phyloP scores from a whole-genome alignment of 2,113 vertebrate species.

The Clarias gariepinus region DNA sequence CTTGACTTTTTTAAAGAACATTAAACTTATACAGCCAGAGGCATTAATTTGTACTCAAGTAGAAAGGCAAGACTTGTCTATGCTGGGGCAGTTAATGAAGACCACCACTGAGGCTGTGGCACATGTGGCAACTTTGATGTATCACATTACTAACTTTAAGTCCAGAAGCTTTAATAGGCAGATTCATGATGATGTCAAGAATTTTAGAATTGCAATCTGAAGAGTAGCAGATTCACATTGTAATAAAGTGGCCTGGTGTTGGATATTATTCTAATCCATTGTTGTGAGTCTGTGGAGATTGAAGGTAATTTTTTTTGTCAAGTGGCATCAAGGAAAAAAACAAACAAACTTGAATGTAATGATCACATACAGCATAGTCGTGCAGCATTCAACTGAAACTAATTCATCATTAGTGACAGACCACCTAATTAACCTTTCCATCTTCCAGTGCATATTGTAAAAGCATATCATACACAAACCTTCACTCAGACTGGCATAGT shows the following conservation, averaged over 20 bases:
- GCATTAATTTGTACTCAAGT: constrained; percentile 29
- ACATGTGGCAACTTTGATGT: constrained; percentile 12
- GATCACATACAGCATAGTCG: background rate
- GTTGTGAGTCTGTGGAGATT: background rate
- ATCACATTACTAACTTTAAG: background rate
- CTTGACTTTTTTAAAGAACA: constrained; percentile 17
- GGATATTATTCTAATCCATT: background rate
- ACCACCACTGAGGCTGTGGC: constrained; percentile 10
- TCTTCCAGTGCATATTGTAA: constrained; percentile 34
- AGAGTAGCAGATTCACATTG: constrained; percentile 1
- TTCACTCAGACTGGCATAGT: constrained; percentile 45
- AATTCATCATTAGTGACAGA: background rate
- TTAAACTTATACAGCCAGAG: constrained; percentile 3
- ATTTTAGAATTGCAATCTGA: background rate
- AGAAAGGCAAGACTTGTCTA: background rate
- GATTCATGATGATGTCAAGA: constrained; percentile 16
- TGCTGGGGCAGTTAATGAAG: constrained; percentile 2
- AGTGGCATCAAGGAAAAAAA: background rate
- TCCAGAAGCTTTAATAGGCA: background rate
- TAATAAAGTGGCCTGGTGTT: constrained; percentile 14
- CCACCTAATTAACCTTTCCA: constrained; percentile 9
- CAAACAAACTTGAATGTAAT: background rate
- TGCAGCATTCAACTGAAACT: background rate
- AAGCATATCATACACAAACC: constrained; percentile 42
- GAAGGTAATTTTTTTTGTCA: background rate